Conservation (phyloP, 2,113 vertebrate genomes). For the Chaetodon trifascialis region DNA sequence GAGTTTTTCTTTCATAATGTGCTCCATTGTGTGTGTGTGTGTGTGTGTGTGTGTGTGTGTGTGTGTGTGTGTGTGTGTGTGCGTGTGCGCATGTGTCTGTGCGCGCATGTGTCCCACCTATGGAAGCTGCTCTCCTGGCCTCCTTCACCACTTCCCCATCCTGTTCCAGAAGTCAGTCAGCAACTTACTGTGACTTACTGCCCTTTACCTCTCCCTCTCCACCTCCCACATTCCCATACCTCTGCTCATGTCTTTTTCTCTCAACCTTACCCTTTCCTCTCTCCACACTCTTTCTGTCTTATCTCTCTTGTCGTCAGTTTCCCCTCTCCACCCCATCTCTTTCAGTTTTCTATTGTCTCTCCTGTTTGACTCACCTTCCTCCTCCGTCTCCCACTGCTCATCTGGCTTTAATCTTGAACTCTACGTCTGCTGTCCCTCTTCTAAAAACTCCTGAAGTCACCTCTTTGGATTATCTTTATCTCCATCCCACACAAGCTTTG, state of each 20-base stretch:
- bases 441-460: background rate
- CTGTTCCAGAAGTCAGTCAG: constrained; percentile 81
- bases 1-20: constrained; percentile 44
- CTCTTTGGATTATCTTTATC: constrained; percentile 1
- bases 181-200: constrained; percentile 61
- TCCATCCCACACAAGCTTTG: background rate
- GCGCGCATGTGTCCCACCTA: constrained; percentile 66
- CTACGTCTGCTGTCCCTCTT: background rate
- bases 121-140: constrained; percentile 75
- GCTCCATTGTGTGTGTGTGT: constrained; percentile 45
- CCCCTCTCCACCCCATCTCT: constrained; percentile 4
- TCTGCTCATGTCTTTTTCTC: constrained; percentile 41
- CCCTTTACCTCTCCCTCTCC: constrained; percentile 62
- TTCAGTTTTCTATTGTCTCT: constrained; percentile 7
- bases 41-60: constrained; percentile 40
- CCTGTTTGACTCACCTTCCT: background rate
- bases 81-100: too few species aligned
- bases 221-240: constrained; percentile 51
- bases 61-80: constrained; percentile 44
- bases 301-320: constrained; percentile 25
- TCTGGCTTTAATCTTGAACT: constrained; percentile 10
- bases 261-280: constrained; percentile 58
- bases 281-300: constrained; percentile 23
- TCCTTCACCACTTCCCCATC: constrained; percentile 80
- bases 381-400: background rate